Percentiles rank a stretch among this genome's conserved stretches.
These are phyloP conservation scores for Plumapathes pennacea DNA, from an alignment of 92 coral and sea anemone species.

Conservation along the genomic window DNA sequence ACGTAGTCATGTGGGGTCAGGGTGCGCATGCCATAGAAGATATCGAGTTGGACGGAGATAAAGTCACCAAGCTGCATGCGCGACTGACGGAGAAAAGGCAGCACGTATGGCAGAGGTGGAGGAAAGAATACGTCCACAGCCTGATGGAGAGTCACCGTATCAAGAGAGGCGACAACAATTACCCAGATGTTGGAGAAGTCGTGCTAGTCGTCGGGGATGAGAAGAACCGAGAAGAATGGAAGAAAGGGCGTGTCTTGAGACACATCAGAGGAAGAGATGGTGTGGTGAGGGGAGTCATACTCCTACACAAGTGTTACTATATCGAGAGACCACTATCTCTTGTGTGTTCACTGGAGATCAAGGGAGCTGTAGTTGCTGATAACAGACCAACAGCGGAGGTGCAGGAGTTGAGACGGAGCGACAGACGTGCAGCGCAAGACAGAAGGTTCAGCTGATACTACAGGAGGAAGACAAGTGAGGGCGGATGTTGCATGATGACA, in stretches of 20 bases:
- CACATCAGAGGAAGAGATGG: conserved; percentile 43
- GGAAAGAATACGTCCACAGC: conserved; percentile 12
- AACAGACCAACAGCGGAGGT: neutral
- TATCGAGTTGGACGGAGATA: conserved; percentile 13
- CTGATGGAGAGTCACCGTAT: conserved; percentile 17
- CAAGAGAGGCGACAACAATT: conserved; percentile 3
- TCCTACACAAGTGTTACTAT: conserved; percentile 41
- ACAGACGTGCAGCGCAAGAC: too few species aligned
- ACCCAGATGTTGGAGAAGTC: conserved; percentile 41
- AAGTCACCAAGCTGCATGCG: neutral
- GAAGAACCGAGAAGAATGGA: conserved; percentile 26
- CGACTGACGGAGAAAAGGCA: conserved; percentile 17
- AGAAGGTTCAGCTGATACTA: too few species aligned
- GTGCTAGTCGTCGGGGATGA: conserved; percentile 34
- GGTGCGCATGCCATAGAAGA: conserved; percentile 10
- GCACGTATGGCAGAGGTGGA: conserved; percentile 9
- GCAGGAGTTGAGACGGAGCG: too few species aligned
- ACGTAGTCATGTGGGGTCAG: conserved; percentile 29
- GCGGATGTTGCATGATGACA: too few species aligned
- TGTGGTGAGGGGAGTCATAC: conserved; percentile 17
- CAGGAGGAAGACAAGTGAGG: too few species aligned
- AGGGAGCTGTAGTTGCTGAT: conserved; percentile 1
- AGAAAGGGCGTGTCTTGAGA: conserved; percentile 25
- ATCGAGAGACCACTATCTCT: conserved; percentile 31
- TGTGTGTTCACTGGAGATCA: conserved; percentile 29